phyloP scores from a whole-genome alignment of 2,888 invertebrate genomes.

The Drosophila demipolita region DNA sequence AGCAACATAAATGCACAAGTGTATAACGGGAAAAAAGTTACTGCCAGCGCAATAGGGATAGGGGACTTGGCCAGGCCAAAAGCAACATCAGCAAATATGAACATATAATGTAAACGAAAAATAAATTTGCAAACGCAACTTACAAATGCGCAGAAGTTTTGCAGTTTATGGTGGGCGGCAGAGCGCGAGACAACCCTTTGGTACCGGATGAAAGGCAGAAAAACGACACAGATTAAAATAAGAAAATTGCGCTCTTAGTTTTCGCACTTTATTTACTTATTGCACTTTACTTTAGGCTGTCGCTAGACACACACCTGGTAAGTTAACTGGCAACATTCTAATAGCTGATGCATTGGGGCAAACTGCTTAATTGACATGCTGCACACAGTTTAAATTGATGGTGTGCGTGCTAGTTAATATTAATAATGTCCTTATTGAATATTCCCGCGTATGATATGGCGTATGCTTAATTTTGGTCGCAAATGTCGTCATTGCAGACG shows the following conservation, averaged over 20 bases:
- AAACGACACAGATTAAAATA: constrained; percentile 6
- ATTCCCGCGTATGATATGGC: constrained; percentile 39
- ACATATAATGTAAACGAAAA: constrained; percentile 67
- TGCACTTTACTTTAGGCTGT: constrained; percentile 28
- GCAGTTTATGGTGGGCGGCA: constrained; percentile 16
- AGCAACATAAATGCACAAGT: constrained; percentile 49
- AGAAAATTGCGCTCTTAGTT: constrained; percentile 50
- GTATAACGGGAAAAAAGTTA: constrained; percentile 25
- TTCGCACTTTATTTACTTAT: constrained; percentile 57
- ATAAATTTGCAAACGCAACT: constrained; percentile 69
- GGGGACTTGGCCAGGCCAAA: constrained; percentile 14
- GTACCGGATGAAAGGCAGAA: constrained; percentile 7
- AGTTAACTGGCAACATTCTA: not conserved
- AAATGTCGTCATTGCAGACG: constrained; percentile 59
- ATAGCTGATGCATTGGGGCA: constrained; percentile 4
- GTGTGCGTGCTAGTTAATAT: constrained; percentile 67
- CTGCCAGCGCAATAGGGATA: not conserved
- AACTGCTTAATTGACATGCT: constrained; percentile 44
- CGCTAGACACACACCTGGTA: constrained; percentile 6
- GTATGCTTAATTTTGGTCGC: constrained; percentile 63
- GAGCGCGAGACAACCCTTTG: constrained; percentile 22
- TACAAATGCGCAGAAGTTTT: constrained; percentile 42
- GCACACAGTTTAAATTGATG: constrained; percentile 69
- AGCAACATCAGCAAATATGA: constrained; percentile 34
- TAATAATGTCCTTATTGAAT: constrained; percentile 58